phyloP scores from a whole-genome alignment of 2,888 invertebrate genomes.

The Furcula furcula region DNA sequence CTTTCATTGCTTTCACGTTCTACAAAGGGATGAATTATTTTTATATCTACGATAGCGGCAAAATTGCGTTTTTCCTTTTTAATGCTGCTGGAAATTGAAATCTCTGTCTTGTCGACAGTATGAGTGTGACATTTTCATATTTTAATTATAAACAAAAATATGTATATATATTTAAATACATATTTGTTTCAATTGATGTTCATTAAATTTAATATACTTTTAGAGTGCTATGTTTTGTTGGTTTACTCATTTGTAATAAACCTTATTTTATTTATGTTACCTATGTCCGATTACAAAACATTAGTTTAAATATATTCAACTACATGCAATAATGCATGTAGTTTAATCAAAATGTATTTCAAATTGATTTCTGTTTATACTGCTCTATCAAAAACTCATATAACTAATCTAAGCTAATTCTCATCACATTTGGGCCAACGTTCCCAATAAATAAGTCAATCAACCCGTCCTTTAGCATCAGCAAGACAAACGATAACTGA shows the following conservation, averaged over 20 bases:
- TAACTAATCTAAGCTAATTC: conserved; percentile 28
- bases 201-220: too few species aligned
- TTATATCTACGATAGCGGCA: conserved; percentile 20
- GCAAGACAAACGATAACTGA: conserved; percentile 73
- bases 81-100: conserved; percentile 6
- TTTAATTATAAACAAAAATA: too few species aligned
- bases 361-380: not conserved
- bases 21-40: conserved; percentile 32
- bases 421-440: conserved; percentile 32
- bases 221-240: too few species aligned
- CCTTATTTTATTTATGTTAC: too few species aligned
- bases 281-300: too few species aligned
- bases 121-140: too few species aligned
- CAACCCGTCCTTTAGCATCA: conserved; percentile 43
- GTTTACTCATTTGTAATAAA: too few species aligned
- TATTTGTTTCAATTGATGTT: too few species aligned
- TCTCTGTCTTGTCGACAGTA: conserved; percentile 8
- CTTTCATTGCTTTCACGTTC: conserved; percentile 31
- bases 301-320: too few species aligned
- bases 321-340: too few species aligned
- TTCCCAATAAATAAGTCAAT: conserved; percentile 55
- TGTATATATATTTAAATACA: too few species aligned
- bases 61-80: conserved; percentile 16
- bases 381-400: conserved; percentile 22
- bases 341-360: not conserved